Evolutionary conservation across 2,797 vertebrate genomes (phyloP), one percentile per base, ranked within the genome.

Genomic region (Triplophysa bombifrons): DNA sequence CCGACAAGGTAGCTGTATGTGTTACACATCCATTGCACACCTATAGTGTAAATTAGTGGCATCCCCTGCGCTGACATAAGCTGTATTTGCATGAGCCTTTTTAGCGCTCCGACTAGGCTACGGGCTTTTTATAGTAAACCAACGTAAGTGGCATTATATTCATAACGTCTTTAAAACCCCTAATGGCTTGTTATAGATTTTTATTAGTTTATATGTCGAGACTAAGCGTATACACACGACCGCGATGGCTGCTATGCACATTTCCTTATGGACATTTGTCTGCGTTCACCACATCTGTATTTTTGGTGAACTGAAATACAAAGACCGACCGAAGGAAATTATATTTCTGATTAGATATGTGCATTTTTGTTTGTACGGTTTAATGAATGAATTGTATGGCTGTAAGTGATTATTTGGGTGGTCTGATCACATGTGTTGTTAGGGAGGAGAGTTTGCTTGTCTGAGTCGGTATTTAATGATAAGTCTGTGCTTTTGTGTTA

Each of bases 51-150:
- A 80, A 58, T 66, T 74, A 76, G 38, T 76, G 78, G 44, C 86
- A 80, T 70, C 71, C 85, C 78, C 86, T 86, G 88, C 87, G 85
- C 86, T 77, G 82, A 7, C 78, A 87, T 88, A 88, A 85, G 82
- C 82, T 81, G 76, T 65, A 61, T 74, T 82, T 68, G 61, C 67
- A 78, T 81, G 82, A 83, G 86, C 80, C 85, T 82, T 85, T 81
- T 51, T 66, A 64, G 51, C 17, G 58, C 78, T 44, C 53, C 66
- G 34, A 25, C 12, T 11, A 48, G 56, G 19, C 17, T 41, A 48
- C 46, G 48, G 25, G 17, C 50, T 51, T 27, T 3, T 27, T 27
- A 27, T 27, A 27, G 25, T 20, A 2, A 60, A 53, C 41, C 41
- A 11, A 10, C 41, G 9, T 1, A 9, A 41, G 9, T 10, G 41